Conservation (phyloP, 2,113 vertebrate genomes). For the Thalassarche chlororhynchos region DNA sequence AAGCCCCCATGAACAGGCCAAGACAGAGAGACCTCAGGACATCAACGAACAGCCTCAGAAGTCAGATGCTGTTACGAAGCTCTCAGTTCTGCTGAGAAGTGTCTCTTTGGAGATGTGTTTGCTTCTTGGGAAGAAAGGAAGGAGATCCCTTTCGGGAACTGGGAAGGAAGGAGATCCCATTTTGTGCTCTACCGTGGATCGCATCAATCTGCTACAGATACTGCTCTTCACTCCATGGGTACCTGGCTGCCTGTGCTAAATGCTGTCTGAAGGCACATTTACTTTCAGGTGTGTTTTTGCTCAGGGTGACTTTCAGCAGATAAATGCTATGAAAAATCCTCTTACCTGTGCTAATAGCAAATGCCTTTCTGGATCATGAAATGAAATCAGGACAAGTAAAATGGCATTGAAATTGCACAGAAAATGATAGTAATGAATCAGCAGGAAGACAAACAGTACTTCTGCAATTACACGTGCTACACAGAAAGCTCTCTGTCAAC, state of each 20-base stretch:
- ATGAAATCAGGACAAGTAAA: conserved; percentile 32
- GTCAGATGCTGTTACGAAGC: background rate
- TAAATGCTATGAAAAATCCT: conserved; percentile 33
- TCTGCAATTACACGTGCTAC: background rate
- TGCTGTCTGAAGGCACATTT: background rate
- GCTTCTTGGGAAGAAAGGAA: background rate
- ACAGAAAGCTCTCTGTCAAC: conserved; percentile 36
- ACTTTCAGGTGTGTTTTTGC: background rate
- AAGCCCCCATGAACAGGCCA: background rate
- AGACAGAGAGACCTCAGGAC: background rate
- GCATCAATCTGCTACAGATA: background rate
- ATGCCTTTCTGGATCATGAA: background rate
- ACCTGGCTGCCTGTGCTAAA: background rate
- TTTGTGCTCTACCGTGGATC: background rate
- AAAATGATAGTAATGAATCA: conserved; percentile 53
- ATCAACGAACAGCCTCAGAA: background rate
- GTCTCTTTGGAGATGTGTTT: background rate
- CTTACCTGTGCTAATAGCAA: conserved; percentile 9
- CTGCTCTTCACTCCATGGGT: background rate
- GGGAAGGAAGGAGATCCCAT: background rate
- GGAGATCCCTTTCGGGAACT: background rate
- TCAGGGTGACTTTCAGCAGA: conserved; percentile 37
- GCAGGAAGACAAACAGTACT: conserved; percentile 34
- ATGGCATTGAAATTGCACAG: conserved; percentile 16
- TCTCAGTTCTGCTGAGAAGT: background rate